Base-by-base conservation (phyloP, 1,140 invertebrate genomes). In the Grapholita molesta region DNA sequence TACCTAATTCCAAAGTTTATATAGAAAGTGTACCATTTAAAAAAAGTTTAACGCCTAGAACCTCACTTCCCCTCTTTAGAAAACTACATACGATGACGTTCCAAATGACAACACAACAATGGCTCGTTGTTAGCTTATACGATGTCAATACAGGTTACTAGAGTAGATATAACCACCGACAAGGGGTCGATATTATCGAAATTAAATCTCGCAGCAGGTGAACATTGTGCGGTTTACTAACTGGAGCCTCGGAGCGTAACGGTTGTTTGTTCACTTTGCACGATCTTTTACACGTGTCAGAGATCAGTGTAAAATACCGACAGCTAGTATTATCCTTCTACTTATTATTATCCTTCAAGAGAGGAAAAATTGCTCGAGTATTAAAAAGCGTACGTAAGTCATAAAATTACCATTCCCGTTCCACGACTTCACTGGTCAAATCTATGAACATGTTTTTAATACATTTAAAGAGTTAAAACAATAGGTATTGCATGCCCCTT, bases 141-240 rank as follows among this genome's bases (percentile, higher is more conserved):
- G 69, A 76, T 81, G 77, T 78, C 72, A 81, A 83, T 75, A 70
- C 75, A 70, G 82, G 82, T 86, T 72, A 85, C 79, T 76, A 70
- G 83, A 79, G 69, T 76, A 84, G 77, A 80, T 83, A 38, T 72
- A 67, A 74, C 71, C 73, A 79, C 76, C 70, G 28, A 68, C 69
- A n/a, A 74, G 72, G 73, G 76, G 71, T 70, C 70, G 76, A 85
- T 86, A 79, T 71, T 81, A 86, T 86, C 82, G 73, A 82, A 84
- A 86, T 85, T 82, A 79, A 81, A 80, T 81, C 76, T 77, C 82
- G 61, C 83, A 84, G 80, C 85, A 76, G 81, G 83, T 83, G 80
- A 70, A 79, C 74, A 77, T 72, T 78, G 74, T 81, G 35, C 73
- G 64, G 68, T 64, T 70, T 69, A 69, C 53, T 64, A 68, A 53